Percentiles rank a stretch among this genome's conserved stretches.
Conservation (phyloP, 2,888 invertebrate genomes). For the Bhutanitis thaidina region DNA sequence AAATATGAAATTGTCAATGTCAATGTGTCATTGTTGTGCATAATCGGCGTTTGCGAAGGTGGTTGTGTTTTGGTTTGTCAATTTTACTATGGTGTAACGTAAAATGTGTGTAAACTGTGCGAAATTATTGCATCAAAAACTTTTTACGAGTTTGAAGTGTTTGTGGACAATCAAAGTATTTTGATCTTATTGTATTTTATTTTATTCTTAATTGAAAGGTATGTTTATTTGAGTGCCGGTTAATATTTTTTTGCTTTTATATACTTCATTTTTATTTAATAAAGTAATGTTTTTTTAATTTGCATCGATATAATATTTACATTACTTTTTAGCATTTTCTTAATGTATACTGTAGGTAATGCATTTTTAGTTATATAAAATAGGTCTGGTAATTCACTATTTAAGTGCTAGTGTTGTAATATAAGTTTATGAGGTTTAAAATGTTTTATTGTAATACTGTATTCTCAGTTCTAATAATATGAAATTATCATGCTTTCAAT, state of each 20-base stretch:
- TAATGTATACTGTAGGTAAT: no score
- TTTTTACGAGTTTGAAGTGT: constrained; percentile 38
- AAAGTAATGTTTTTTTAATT: no score
- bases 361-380: no score
- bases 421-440: no score
- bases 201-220: constrained; percentile 26
- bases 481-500: no score
- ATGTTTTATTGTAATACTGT: no score
- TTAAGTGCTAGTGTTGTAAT: no score
- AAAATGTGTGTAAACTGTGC: constrained; percentile 50
- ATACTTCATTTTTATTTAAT: no score
- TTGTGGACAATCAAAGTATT: constrained; percentile 42
- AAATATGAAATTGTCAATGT: constrained; percentile 4
- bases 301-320: no score
- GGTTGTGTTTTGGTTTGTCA: constrained; percentile 55
- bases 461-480: no score
- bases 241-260: neutral
- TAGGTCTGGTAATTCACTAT: no score
- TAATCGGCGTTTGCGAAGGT: constrained; percentile 30
- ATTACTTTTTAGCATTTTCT: no score
- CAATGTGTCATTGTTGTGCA: constrained; percentile 22
- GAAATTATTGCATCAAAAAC: constrained; percentile 38
- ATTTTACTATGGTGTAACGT: constrained; percentile 39
- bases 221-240: constrained; percentile 22
- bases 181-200: constrained; percentile 26